Percentiles rank a stretch among this genome's conserved stretches.
Conservation (phyloP, 2,888 invertebrate genomes). For the Ischnus inquisitorius region DNA sequence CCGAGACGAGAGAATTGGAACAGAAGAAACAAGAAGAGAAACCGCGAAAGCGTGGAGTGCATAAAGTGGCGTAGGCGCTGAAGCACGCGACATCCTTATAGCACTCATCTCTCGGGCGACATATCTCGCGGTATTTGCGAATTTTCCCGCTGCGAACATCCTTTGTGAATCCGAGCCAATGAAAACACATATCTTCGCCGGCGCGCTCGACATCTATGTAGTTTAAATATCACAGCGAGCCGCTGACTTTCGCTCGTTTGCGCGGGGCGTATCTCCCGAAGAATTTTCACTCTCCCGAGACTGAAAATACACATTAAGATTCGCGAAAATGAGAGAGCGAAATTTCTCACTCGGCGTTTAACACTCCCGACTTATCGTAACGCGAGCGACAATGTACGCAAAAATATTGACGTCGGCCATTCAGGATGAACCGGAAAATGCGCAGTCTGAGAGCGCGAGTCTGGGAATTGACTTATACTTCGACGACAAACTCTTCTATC, state of each 20-base stretch:
- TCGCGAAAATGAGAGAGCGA: not conserved
- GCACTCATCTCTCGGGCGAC: constrained; percentile 55
- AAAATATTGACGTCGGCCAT: constrained; percentile 40
- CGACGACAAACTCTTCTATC: constrained; percentile 40
- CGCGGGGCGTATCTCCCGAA: not conserved
- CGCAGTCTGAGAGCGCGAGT: constrained; percentile 10
- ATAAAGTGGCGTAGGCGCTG: constrained; percentile 16
- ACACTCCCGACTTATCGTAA: not conserved
- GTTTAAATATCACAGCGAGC: constrained; percentile 32
- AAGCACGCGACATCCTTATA: constrained; percentile 73
- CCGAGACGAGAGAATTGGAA: constrained; percentile 74
- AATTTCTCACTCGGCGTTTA: constrained; percentile 8
- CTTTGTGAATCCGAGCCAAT: constrained; percentile 62
- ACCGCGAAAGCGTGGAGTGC: constrained; percentile 20
- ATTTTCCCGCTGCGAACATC: constrained; percentile 51
- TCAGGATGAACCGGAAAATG: constrained; percentile 19
- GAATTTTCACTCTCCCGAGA: constrained; percentile 11
- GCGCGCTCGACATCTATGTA: constrained; percentile 13
- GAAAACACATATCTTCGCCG: constrained; percentile 63
- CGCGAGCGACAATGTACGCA: constrained; percentile 45
- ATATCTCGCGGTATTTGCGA: constrained; percentile 42
- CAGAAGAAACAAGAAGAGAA: constrained; percentile 54
- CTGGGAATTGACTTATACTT: constrained; percentile 52
- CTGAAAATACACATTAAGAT: not conserved
- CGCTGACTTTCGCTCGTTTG: constrained; percentile 6